Evolutionary conservation across 92 coral and sea anemone genomes (phyloP).

Genomic region (Metridium senile): DNA sequence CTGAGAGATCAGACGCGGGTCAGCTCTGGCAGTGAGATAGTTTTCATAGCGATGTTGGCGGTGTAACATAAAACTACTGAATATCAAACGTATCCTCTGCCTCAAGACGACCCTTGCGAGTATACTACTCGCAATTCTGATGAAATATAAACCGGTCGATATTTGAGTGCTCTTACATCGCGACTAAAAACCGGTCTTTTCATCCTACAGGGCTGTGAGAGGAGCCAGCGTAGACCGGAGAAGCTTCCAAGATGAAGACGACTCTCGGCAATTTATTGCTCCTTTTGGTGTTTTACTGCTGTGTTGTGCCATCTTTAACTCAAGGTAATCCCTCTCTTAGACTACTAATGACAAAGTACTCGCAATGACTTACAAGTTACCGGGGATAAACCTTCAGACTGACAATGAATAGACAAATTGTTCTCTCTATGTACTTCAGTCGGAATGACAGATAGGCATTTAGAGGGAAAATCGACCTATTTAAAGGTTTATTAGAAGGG

Average conservation of each 20-base stretch:
- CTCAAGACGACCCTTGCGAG: not conserved
- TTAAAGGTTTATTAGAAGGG: not conserved
- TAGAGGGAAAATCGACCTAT: not conserved
- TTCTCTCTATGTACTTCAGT: not conserved
- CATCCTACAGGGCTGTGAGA: not conserved
- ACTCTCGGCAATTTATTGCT: constrained; percentile 19
- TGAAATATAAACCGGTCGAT: constrained; percentile 15
- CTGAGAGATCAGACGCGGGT: not conserved
- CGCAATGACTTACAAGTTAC: not conserved
- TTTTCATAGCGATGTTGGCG: constrained; percentile 18
- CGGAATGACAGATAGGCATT: not conserved
- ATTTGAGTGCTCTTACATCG: not conserved
- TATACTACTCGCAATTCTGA: constrained; percentile 15
- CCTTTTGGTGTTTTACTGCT: constrained; percentile 19
- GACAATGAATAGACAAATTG: constrained; percentile 13
- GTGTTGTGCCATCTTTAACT: constrained; percentile 1
- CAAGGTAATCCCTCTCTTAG: constrained; percentile 15
- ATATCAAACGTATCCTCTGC: not conserved
- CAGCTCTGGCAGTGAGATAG: constrained; percentile 12
- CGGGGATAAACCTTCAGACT: not conserved
- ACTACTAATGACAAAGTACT: not conserved
- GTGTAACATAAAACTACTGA: not conserved
- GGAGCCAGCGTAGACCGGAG: constrained; percentile 27
- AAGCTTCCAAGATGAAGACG: constrained; percentile 30
- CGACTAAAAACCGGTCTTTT: constrained; percentile 13